Evolutionary conservation across 2,797 vertebrate species (phyloP), one percentile per base, ranked within the genome.

Genomic region (Podargus strigoides): DNA sequence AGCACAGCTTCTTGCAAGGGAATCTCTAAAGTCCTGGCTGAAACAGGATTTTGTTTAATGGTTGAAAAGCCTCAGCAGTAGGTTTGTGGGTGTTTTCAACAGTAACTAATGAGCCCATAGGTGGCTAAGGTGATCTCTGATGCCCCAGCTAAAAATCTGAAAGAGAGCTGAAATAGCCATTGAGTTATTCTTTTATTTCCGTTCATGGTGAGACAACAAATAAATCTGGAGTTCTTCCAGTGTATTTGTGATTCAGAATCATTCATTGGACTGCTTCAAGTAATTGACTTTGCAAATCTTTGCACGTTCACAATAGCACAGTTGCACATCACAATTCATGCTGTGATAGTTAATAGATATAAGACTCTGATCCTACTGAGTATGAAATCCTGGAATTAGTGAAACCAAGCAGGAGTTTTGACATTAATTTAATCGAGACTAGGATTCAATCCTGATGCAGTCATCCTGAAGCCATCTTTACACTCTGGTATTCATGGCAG

Each of bases 111-210:
- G 52, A 88, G 12, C 32, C 39, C n/a, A 14, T 46, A 58, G 17
- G 50, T 72, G 37, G 39, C 73, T 83, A 60, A 75, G 58, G 62
- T 66, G 62, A 77, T n/a, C 58, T 73, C 47, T 37, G 19, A 72
- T 55, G n/a, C 12, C 41, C 13, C n/a, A 63, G 52, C 34, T 92
- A 76, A 79, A 94, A 85, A 59, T 63, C 59, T 78, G 39, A 76
- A 55, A 72, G 30, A 91, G 50, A 80, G 21, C 62, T 62, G 46
- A 83, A 91, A 75, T 26, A 83, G 23, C 30, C 50, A 41, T 46
- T 67, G 85, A 68, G 49, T 85, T 82, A 86, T 49, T 86, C 37
- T 86, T 95, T 93, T 93, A 79, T 90, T 91, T 90, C 66, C 76
- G 21, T 21, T 84, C 79, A 41, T 59, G 59, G 62, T 62, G 74